Evolutionary conservation across 2,888 invertebrate genomes (phyloP).

Genomic region (Cryptus viduatorius): DNA sequence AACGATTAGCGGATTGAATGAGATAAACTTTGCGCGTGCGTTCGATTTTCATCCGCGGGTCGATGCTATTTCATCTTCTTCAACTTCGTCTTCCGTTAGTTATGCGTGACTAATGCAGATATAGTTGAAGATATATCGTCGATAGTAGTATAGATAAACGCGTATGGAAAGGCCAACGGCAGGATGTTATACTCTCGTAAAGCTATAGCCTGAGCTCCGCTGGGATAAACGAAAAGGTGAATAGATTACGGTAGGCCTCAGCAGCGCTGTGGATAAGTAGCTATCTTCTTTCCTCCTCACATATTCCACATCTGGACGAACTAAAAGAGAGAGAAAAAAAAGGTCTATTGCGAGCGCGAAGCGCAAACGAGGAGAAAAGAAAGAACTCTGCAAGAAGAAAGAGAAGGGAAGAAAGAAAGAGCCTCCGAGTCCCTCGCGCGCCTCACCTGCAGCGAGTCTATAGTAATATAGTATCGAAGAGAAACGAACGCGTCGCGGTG

Average conservation of each 20-base stretch:
- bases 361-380: neutral
- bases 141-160: constrained; percentile 29
- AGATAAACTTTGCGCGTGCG: constrained; percentile 43
- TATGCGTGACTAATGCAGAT: constrained; percentile 19
- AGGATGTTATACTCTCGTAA: constrained; percentile 48
- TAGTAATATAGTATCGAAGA: constrained; percentile 33
- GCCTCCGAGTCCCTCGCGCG: neutral
- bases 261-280: constrained; percentile 45
- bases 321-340: neutral
- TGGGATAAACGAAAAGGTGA: constrained; percentile 54
- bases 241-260: constrained; percentile 45
- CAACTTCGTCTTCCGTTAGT: constrained; percentile 13
- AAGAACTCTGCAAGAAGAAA: neutral
- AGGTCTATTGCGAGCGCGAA: neutral
- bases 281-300: constrained; percentile 4
- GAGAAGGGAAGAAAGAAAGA: constrained; percentile 1
- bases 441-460: constrained; percentile 40
- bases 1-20: constrained; percentile 46
- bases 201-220: constrained; percentile 26
- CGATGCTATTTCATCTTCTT: constrained; percentile 38
- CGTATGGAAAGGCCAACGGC: constrained; percentile 33
- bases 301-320: constrained; percentile 22
- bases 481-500: constrained; percentile 70
- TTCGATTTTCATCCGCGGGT: constrained; percentile 37
- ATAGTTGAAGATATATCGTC: constrained; percentile 33